These are phyloP conservation scores for Oophaga pumilio DNA, from an alignment of 2,113 vertebrate genomes.

Conservation along the genomic window DNA sequence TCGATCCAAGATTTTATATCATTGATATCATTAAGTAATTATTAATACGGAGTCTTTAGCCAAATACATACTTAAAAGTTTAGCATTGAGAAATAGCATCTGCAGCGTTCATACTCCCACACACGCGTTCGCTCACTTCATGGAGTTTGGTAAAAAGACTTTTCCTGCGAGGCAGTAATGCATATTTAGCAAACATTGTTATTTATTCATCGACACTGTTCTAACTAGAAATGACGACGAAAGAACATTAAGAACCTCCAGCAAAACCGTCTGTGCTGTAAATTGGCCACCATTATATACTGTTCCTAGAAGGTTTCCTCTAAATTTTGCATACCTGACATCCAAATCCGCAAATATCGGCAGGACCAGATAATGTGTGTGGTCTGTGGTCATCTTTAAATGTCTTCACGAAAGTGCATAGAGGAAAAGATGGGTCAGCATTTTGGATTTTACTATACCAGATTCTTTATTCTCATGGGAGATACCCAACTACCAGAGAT, in stretches of 20 bases:
- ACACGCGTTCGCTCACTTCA: background rate
- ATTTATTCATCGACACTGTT: conserved; percentile 16
- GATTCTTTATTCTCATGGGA: no score
- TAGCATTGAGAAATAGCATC: background rate
- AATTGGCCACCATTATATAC: background rate
- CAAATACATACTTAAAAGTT: background rate
- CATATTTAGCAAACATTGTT: conserved; percentile 26
- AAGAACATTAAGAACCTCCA: conserved; percentile 7
- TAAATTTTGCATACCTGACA: no score
- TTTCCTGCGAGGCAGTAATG: background rate
- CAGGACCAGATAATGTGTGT: no score
- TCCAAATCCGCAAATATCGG: no score
- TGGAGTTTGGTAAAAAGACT: background rate
- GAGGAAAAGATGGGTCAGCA: no score
- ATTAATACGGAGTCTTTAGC: conserved; percentile 2
- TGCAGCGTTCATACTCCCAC: background rate
- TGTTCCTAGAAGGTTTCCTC: background rate
- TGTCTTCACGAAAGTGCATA: no score
- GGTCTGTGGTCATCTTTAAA: no score
- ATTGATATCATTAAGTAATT: background rate
- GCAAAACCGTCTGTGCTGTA: background rate
- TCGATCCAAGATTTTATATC: background rate
- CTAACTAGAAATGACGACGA: background rate
- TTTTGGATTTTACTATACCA: no score
- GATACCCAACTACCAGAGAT: no score